phyloP scores from a whole-genome alignment of 2,797 vertebrate species.

The Synaphobranchus kaupii region DNA sequence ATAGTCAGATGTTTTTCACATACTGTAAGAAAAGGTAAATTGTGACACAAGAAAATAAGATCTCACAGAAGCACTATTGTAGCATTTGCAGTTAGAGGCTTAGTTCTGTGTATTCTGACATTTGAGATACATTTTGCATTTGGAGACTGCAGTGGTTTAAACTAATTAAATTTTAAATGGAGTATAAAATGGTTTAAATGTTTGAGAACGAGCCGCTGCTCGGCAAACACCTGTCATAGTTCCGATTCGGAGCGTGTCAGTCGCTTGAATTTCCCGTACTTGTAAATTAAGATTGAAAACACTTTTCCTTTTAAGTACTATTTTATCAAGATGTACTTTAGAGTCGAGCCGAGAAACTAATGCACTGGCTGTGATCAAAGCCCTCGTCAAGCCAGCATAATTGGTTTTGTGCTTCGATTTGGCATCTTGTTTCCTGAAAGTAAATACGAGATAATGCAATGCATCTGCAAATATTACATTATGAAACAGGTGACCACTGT shows the following conservation, averaged over 20 bases:
- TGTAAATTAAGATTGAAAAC: conserved; percentile 49
- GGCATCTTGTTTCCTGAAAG: conserved; percentile 40
- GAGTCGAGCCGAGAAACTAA: conserved; percentile 39
- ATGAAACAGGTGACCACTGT: conserved; percentile 14
- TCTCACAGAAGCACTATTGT: not conserved
- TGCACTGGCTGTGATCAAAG: conserved; percentile 44
- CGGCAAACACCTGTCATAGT: conserved; percentile 41
- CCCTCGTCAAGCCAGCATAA: conserved; percentile 45
- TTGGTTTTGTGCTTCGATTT: conserved; percentile 44
- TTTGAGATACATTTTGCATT: not conserved
- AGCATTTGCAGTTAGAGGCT: not conserved
- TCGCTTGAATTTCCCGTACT: conserved; percentile 34
- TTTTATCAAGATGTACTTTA: conserved; percentile 44
- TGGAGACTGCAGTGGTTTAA: not conserved
- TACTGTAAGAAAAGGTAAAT: not conserved
- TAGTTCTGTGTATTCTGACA: not conserved
- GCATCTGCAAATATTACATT: conserved; percentile 38
- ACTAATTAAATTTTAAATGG: not conserved
- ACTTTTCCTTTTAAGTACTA: conserved; percentile 36
- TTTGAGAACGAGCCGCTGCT: conserved; percentile 22
- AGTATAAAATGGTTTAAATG: conserved; percentile 28
- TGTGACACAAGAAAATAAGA: not conserved
- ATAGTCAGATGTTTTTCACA: not conserved
- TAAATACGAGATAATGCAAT: conserved; percentile 45
- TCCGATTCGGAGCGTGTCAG: conserved; percentile 30